Percentiles rank a stretch among this genome's conserved stretches.
Conservation (phyloP, 2,888 invertebrate genomes). For the Oscheius sp. region DNA sequence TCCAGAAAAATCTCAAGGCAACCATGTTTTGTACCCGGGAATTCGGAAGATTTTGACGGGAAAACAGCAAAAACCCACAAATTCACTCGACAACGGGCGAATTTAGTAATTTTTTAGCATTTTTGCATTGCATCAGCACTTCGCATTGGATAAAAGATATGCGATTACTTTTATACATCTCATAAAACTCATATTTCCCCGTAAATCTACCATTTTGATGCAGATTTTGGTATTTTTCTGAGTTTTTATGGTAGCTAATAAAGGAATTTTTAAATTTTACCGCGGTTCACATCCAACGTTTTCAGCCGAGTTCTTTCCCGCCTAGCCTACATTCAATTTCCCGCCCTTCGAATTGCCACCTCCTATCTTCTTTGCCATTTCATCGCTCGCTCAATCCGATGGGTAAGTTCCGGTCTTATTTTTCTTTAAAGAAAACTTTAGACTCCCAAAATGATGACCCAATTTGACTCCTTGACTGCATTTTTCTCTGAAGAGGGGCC, state of each 20-base stretch:
- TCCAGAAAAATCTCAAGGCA: too few species aligned
- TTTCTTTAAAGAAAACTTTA: not conserved
- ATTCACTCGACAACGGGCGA: too few species aligned
- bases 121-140: too few species aligned
- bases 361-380: not conserved
- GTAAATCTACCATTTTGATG: not conserved
- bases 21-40: too few species aligned
- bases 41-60: too few species aligned
- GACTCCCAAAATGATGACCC: not conserved
- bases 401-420: not conserved
- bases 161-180: too few species aligned
- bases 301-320: slow-evolving; percentile 1
- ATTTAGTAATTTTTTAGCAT: too few species aligned
- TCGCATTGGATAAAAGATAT: too few species aligned
- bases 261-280: too few species aligned
- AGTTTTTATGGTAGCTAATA: too few species aligned
- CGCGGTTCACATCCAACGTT: too few species aligned
- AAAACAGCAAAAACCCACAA: too few species aligned
- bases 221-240: not conserved
- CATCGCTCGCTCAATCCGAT: not conserved
- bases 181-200: not conserved
- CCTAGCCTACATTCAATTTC: slow-evolving; percentile 8
- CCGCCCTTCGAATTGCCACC: not conserved
- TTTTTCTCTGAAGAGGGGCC: not conserved
- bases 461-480: not conserved